A percentile compares a stretch with the other conserved stretches of the same genome.
phyloP scores from a whole-genome alignment of 2,797 vertebrate genomes.

The Acropternis orthonyx region DNA sequence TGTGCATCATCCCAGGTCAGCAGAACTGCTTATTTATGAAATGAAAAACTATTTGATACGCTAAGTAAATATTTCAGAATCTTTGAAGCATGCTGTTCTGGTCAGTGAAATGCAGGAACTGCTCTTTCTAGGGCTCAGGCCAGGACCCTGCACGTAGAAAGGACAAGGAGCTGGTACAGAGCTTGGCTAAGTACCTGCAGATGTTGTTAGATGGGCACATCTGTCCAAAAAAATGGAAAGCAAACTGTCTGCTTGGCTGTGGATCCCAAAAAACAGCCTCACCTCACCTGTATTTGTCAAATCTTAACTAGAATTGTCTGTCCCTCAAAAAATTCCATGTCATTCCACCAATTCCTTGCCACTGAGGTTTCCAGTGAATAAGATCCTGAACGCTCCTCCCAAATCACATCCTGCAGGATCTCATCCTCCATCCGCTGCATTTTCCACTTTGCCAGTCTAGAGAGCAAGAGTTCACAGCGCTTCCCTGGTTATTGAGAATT shows the following conservation, averaged over 20 bases:
- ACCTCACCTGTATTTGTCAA: neutral
- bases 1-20: neutral
- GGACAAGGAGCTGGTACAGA: neutral
- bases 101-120: neutral
- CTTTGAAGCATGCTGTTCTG: neutral
- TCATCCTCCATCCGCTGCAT: neutral
- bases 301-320: neutral
- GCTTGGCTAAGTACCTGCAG: neutral
- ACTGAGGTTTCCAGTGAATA: neutral
- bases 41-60: neutral
- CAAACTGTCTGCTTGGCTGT: neutral
- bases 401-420: neutral
- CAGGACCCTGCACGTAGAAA: neutral
- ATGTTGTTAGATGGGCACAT: neutral
- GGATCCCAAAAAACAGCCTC: neutral
- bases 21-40: neutral
- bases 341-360: neutral
- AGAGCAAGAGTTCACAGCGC: neutral
- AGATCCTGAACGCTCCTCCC: neutral
- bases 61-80: neutral
- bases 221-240: neutral
- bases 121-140: neutral
- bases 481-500: neutral
- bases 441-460: neutral
- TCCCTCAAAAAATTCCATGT: neutral